A percentile compares a stretch with the other conserved stretches of the same genome.
Evolutionary conservation across 2,888 invertebrate genomes (phyloP).

Genomic region (Yponomeuta evonymella): DNA sequence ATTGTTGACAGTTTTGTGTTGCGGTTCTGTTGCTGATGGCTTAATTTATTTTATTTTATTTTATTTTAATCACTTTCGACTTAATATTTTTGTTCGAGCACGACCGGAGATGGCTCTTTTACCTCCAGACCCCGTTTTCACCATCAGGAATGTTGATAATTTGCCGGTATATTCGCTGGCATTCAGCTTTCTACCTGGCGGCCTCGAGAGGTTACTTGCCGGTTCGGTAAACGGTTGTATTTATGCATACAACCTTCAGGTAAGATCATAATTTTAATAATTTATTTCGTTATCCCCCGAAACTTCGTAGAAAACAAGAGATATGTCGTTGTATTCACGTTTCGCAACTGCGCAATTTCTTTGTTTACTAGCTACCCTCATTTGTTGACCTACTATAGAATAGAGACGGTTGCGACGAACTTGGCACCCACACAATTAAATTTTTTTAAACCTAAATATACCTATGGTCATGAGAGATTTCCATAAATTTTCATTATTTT

Average conservation of each 20-base stretch:
- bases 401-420: neutral
- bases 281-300: slow-evolving; percentile 10
- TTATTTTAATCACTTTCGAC: slow-evolving; percentile 46
- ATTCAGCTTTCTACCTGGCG: slow-evolving; percentile 78
- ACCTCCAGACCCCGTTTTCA: slow-evolving; percentile 86
- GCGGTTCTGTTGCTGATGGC: slow-evolving; percentile 71
- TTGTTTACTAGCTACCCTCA: slow-evolving; percentile 58
- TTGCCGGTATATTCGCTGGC: slow-evolving; percentile 83
- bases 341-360: slow-evolving; percentile 27
- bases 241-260: slow-evolving; percentile 87
- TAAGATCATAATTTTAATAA: slow-evolving; percentile 47
- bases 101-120: slow-evolving; percentile 80
- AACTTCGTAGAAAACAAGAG: slow-evolving; percentile 31
- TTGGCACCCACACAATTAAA: neutral
- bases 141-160: slow-evolving; percentile 82
- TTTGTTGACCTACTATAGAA: slow-evolving; percentile 48
- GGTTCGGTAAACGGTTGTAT: slow-evolving; percentile 85
- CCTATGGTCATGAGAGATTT: neutral
- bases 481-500: neutral
- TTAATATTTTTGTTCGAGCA: slow-evolving; percentile 66
- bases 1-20: slow-evolving; percentile 70
- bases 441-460: neutral
- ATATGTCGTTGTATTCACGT: neutral
- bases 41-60: slow-evolving; percentile 70
- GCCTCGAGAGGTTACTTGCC: slow-evolving; percentile 80